Evolutionary conservation across 2,888 invertebrate species (phyloP).

Genomic region (Watsonalla cultraria): DNA sequence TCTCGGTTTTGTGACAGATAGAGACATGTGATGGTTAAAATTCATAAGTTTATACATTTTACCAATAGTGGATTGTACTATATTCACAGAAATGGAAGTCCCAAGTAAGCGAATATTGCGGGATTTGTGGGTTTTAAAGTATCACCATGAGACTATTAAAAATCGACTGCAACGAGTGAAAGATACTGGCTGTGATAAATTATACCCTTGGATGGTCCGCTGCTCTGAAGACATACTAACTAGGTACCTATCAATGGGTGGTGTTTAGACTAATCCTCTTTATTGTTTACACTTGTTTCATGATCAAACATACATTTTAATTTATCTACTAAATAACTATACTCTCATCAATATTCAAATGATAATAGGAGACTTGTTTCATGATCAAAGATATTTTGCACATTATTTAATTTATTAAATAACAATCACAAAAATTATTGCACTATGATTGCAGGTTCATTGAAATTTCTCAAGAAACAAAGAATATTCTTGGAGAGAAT

Average conservation of each 20-base stretch:
- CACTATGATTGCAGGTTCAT: conserved; percentile 45
- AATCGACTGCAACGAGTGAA: conserved; percentile 70
- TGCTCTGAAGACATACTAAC: conserved; percentile 77
- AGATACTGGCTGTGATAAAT: conserved; percentile 62
- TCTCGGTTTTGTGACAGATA: too few relatives aligned
- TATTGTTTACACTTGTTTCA: not conserved
- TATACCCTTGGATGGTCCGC: conserved; percentile 84
- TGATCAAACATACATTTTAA: too few relatives aligned
- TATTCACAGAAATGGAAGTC: conserved; percentile 69
- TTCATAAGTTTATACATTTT: too few relatives aligned
- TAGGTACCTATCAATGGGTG: conserved; percentile 53
- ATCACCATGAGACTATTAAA: conserved; percentile 73
- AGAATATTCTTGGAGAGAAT: conserved; percentile 70
- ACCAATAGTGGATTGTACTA: too few relatives aligned
- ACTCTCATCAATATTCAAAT: too few relatives aligned
- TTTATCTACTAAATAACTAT: too few relatives aligned
- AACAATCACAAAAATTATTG: too few relatives aligned
- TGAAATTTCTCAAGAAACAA: conserved; percentile 54
- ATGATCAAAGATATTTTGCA: too few relatives aligned
- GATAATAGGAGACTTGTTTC: too few relatives aligned
- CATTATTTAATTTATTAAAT: too few relatives aligned
- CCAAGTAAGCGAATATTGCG: conserved; percentile 73
- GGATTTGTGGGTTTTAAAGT: conserved; percentile 82
- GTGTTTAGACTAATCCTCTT: not conserved
- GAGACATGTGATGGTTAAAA: too few relatives aligned